phyloP scores from a whole-genome alignment of 2,888 invertebrate genomes.

The Pollenia griseotomentosa region DNA sequence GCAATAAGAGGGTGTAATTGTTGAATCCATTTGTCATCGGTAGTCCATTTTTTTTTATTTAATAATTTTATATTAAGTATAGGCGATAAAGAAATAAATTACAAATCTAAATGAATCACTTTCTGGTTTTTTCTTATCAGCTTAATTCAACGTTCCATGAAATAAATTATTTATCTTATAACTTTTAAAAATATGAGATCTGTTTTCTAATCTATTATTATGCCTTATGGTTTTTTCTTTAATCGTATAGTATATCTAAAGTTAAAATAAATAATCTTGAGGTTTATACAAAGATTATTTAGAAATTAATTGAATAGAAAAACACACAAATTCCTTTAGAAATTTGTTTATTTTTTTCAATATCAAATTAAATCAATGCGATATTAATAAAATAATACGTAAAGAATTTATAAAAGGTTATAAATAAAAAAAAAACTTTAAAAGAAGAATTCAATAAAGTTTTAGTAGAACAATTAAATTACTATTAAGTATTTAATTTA shows the following conservation, averaged over 20 bases:
- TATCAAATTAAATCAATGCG: neutral
- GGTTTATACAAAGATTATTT: neutral
- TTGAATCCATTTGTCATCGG: conserved; percentile 33
- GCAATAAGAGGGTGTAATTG: conserved; percentile 54
- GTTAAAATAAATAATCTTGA: conserved; percentile 15
- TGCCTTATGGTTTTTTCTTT: conserved; percentile 4
- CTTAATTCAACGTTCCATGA: neutral
- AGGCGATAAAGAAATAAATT: conserved; percentile 1
- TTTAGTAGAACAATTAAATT: too few species aligned
- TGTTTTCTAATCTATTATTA: conserved; percentile 8
- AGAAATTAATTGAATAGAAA: neutral
- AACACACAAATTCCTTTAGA: conserved; percentile 26
- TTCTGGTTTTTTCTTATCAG: conserved; percentile 32
- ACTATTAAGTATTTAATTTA: too few species aligned
- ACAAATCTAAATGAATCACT: conserved; percentile 56
- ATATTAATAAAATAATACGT: too few species aligned
- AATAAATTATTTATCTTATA: conserved; percentile 32
- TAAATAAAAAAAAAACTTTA: neutral
- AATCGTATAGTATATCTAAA: neutral
- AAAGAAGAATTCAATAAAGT: neutral
- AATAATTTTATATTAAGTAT: conserved; percentile 53
- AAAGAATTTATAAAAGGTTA: neutral
- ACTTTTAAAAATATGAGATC: conserved; percentile 26
- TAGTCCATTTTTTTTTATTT: conserved; percentile 1
- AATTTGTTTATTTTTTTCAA: conserved; percentile 8